phyloP scores from a whole-genome alignment of 2,113 vertebrate genomes.

The Scortum barcoo region DNA sequence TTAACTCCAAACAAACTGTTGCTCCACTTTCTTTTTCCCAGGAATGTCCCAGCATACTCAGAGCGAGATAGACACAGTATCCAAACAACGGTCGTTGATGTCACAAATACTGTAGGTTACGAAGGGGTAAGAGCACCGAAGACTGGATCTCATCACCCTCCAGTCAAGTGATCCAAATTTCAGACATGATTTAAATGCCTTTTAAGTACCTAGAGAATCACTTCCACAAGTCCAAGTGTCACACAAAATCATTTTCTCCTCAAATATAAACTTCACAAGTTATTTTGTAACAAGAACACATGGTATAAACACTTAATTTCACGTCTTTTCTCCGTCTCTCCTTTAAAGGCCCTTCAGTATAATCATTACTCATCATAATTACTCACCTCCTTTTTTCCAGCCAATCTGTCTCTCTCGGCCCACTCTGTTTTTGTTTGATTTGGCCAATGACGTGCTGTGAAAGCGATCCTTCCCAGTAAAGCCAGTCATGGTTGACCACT shows the following conservation, averaged over 20 bases:
- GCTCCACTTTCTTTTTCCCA: conserved; percentile 1
- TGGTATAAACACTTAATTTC: conserved; percentile 13
- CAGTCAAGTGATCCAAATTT: not conserved
- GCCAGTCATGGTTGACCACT: conserved; percentile 73
- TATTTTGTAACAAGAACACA: conserved; percentile 15
- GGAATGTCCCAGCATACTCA: not conserved
- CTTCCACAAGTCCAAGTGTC: conserved; percentile 9
- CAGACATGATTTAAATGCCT: no score
- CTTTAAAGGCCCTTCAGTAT: conserved; percentile 31
- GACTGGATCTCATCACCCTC: not conserved
- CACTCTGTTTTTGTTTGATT: conserved; percentile 69
- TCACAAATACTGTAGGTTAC: not conserved
- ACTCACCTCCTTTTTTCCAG: conserved; percentile 51
- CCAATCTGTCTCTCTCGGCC: conserved; percentile 50
- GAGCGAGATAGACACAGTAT: not conserved
- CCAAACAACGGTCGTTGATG: not conserved
- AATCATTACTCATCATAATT: conserved; percentile 57
- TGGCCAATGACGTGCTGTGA: conserved; percentile 69
- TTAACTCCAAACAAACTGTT: conserved; percentile 30
- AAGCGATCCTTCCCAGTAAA: conserved; percentile 67
- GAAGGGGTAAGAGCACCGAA: no score
- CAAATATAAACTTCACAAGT: conserved; percentile 3
- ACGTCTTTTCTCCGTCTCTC: conserved; percentile 14
- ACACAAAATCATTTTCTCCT: conserved; percentile 20
- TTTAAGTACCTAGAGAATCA: not conserved